Evolutionary conservation across 2,888 invertebrate genomes (phyloP).

Genomic region (Chrysotoxum bicinctum): DNA sequence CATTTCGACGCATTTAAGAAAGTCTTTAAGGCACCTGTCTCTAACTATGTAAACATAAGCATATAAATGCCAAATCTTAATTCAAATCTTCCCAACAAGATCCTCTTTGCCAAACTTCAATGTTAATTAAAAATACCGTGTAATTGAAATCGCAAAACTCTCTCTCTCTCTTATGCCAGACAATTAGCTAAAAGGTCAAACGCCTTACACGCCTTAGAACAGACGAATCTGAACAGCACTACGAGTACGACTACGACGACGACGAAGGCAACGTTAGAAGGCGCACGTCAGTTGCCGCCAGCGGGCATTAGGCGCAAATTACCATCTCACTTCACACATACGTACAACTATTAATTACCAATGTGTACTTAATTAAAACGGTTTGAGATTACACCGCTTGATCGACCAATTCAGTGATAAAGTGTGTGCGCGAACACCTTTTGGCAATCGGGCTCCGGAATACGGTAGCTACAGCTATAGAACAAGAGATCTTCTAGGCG

Average conservation of each 20-base stretch:
- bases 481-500: constrained; percentile 20
- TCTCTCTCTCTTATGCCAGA: constrained; percentile 9
- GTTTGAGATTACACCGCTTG: constrained; percentile 71
- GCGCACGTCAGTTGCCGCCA: constrained; percentile 19
- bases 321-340: constrained; percentile 70
- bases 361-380: constrained; percentile 73
- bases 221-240: background rate
- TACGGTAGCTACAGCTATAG: constrained; percentile 38
- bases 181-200: constrained; percentile 68
- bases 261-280: constrained; percentile 1
- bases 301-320: constrained; percentile 66
- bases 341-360: constrained; percentile 72
- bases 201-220: constrained; percentile 47
- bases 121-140: constrained; percentile 35
- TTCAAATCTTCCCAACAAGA: constrained; percentile 15
- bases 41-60: background rate
- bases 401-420: constrained; percentile 67
- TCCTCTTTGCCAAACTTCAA: constrained; percentile 29
- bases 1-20: background rate
- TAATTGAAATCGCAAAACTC: constrained; percentile 27
- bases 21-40: background rate
- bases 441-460: constrained; percentile 57
- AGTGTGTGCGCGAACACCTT: constrained; percentile 57
- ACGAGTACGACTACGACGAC: background rate
- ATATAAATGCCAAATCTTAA: background rate